phyloP scores from a whole-genome alignment of 2,888 invertebrate species.

The Orthosia incerta region DNA sequence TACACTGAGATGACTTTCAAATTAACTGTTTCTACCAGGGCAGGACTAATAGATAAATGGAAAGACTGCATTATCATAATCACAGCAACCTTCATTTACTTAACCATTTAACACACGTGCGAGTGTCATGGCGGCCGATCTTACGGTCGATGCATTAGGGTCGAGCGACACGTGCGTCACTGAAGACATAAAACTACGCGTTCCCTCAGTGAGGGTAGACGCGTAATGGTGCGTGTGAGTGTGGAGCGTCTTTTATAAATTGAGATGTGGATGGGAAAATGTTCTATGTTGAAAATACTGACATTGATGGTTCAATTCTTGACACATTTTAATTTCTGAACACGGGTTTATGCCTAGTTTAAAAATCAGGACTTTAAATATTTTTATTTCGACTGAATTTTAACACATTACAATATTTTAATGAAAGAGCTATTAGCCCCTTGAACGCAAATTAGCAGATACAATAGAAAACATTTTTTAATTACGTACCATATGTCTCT shows the following conservation, averaged over 20 bases:
- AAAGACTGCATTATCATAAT: conserved; percentile 21
- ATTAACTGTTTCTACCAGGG: no score
- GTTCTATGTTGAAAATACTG: not conserved
- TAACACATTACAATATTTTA: not conserved
- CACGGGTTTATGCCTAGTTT: not conserved
- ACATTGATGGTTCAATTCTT: not conserved
- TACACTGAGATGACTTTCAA: no score
- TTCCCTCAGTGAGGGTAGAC: not conserved
- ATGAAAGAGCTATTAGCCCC: not conserved
- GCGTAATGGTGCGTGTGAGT: conserved; percentile 6
- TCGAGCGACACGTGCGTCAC: conserved; percentile 34
- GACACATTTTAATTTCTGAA: not conserved
- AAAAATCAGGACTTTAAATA: not conserved
- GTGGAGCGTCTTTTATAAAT: conserved; percentile 1
- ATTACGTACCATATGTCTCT: no score
- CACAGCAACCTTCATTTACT: not conserved
- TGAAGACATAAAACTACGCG: conserved; percentile 52
- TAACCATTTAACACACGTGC: conserved; percentile 14
- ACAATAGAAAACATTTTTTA: no score
- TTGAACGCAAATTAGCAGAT: no score
- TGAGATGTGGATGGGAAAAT: not conserved
- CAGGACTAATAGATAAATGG: not conserved
- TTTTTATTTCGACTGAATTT: not conserved
- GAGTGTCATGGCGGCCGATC: conserved; percentile 2
- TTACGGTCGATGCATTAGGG: conserved; percentile 32